Evolutionary conservation across 2,888 invertebrate species (phyloP), one percentile per base, ranked within the genome.

Genomic region (Netelia melanura): DNA sequence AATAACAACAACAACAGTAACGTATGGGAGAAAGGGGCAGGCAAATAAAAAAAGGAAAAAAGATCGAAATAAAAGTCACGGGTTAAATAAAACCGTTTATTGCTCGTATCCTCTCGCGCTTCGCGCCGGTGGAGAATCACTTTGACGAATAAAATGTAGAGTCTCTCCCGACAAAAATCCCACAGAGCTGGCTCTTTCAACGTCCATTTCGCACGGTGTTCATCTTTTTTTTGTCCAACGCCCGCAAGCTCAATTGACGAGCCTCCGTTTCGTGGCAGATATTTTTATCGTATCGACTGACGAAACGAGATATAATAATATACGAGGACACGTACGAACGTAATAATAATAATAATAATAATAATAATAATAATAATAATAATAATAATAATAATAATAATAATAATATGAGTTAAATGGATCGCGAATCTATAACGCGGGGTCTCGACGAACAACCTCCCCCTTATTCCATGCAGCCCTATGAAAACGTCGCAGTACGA

Each of bases 91-190:
- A 68, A 83, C 9, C 23, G 38, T 81, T 78, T 81, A 70, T 78
- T 78, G 67, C 56, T 72, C 25, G 71, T 72, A 54, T 44, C 48
- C 25, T 71, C 61, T 61, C 52, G 11, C 2, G 61, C 61, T 21
- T 38, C 5, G 44, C 10, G 43, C 61, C 80, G 56, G 10, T 14
- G n/a, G 21, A 5, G 76, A 84, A 79, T 76, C 25, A 56, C 52
- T 80, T 62, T 43, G 44, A 62, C 68, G 62, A 74, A 81, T 68
- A 74, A 76, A 72, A 48, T 58, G 52, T 71, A 65, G 65, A 72
- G 56, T 74, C 61, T 10, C 44, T n/a, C 10, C 8, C 30, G 11
- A 68, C 56, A 23, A 58, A 48, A 67, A 56, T 5, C 14, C 38
- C 21, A 65, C 21, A 71, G 54, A 62, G 44, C 48, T 21, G 58